phyloP scores from a whole-genome alignment of 23 tunicate species.

The Ciona savignyi region DNA sequence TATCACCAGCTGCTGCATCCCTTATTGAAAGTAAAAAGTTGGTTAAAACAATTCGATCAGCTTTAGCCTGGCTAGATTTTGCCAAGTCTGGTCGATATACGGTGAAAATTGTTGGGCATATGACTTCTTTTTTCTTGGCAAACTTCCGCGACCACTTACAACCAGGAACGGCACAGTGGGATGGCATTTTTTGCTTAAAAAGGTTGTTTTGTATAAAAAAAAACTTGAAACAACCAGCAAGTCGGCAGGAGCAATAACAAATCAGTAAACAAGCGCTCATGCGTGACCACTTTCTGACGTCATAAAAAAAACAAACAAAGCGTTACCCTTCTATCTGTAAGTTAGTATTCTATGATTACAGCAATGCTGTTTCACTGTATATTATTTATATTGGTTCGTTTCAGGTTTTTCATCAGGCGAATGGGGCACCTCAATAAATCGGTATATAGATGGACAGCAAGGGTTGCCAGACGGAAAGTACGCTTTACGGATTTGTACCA shows the following conservation, averaged over 20 bases:
- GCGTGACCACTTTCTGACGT: not conserved
- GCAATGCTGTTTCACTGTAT: not conserved
- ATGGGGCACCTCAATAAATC: too few species aligned
- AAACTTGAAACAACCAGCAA: not conserved
- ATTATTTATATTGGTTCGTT: too few species aligned
- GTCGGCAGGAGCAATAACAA: not conserved
- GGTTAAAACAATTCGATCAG: not conserved
- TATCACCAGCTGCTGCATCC: conserved; percentile 11
- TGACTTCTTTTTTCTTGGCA: not conserved
- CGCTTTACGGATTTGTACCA: too few species aligned
- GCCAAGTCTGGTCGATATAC: not conserved
- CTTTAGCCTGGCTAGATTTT: not conserved
- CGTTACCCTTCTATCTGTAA: conserved; percentile 1
- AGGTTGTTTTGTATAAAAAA: too few species aligned
- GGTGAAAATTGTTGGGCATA: not conserved
- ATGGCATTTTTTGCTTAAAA: not conserved
- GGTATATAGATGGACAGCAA: too few species aligned
- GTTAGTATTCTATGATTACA: not conserved
- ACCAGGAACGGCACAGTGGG: conserved; percentile 1
- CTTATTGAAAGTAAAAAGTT: conserved; percentile 10
- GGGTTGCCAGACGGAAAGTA: too few species aligned
- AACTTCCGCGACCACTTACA: not conserved
- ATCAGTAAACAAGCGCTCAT: not conserved
- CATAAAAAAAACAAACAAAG: not conserved
- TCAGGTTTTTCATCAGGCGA: too few species aligned